Base-by-base conservation (phyloP, 2,888 invertebrate genomes). In the Caenorhabditis japonica region DNA sequence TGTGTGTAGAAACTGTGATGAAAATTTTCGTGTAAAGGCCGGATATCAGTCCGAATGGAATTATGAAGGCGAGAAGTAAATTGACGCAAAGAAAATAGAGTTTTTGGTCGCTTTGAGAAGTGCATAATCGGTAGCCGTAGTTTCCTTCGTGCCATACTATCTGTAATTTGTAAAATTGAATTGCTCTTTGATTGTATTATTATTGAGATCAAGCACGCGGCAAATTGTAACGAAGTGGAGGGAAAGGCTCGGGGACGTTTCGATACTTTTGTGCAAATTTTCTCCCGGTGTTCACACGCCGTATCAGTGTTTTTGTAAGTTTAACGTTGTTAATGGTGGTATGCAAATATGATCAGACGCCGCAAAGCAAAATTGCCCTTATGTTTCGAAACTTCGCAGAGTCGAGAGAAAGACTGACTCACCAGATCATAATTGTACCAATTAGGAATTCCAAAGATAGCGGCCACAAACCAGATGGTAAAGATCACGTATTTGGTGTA, bases 11-110 rank as follows among this genome's bases (percentile, higher is more conserved):
- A 4, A 86, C 85, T 8, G 81, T 83, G 41, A 78, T 77, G 73
- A 87, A 87, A 21, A 87, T 87, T 47, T 79, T 77, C 17, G 83
- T 78, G 69, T 87, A 87, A 15, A 76, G 79, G 27, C 84, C 78
- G 17, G 76, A 81, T 56, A 87, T 87, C 33, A 87, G 74, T 3
- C 81, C 51, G 53, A 87, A 83, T 7, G 87, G 87, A 30, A 86
- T 76, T 13, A 87, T 70, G 56, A 87, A 87, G 4, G 86, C 86
- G 15, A 87, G 62, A 12, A 84, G 25, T 12, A 87, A 75, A 62
- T 87, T 87, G 41, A 87, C 81, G 7, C 80, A 60, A 77, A 70
- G 75, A 60, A 85, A 85, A 36, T 83, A 79, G 15, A 78, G 59
- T 47, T 82, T 76, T 44, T 83, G 80, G 58, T 84, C 82, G 5